Evolutionary conservation across 2,888 invertebrate genomes (phyloP).

Genomic region (Spilosoma lubricipeda): DNA sequence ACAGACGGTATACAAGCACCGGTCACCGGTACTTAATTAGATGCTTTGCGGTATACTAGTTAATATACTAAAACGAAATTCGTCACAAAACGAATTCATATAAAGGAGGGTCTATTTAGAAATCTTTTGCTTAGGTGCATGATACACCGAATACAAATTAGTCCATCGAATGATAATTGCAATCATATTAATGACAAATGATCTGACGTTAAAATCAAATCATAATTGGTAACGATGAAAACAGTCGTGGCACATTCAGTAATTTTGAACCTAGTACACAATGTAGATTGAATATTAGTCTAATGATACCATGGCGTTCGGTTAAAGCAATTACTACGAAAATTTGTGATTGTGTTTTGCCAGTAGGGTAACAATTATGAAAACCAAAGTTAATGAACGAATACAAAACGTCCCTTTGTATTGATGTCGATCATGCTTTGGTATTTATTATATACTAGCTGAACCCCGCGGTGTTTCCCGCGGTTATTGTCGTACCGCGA

Average conservation of each 20-base stretch:
- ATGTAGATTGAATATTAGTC: constrained; percentile 16
- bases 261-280: neutral
- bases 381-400: neutral
- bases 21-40: no score
- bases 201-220: constrained; percentile 43
- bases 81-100: neutral
- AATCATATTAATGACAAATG: constrained; percentile 50
- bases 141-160: constrained; percentile 32
- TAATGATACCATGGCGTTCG: constrained; percentile 13
- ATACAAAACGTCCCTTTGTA: neutral
- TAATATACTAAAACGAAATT: neutral
- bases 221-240: constrained; percentile 41
- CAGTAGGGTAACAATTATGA: neutral
- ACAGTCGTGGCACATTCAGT: constrained; percentile 2
- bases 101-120: constrained; percentile 6
- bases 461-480: no score
- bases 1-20: no score
- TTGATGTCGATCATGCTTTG: neutral
- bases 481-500: no score
- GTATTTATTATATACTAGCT: no score
- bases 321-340: neutral
- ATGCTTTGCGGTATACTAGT: neutral
- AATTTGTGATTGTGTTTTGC: neutral
- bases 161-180: constrained; percentile 38
- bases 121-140: constrained; percentile 17